Conservation (phyloP, 2,797 vertebrate genomes). For the Simalia tracyae region DNA sequence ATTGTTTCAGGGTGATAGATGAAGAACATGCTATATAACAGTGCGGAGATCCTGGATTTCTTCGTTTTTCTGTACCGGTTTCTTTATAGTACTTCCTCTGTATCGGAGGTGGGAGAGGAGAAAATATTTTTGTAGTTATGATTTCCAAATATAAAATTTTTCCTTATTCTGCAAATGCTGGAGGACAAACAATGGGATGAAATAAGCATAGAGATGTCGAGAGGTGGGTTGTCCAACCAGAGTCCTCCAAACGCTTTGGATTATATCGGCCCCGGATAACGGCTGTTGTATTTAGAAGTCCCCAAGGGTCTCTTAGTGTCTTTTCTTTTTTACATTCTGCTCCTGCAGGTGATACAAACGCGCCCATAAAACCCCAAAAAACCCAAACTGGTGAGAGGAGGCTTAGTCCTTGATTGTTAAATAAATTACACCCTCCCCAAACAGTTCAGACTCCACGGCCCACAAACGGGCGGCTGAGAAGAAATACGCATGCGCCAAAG, state of each 20-base stretch:
- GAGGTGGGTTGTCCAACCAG: neutral
- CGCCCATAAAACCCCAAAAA: neutral
- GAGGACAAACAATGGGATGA: neutral
- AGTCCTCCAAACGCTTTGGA: neutral
- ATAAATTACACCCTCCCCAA: neutral
- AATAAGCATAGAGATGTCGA: neutral
- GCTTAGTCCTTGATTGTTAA: neutral
- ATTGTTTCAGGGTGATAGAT: neutral
- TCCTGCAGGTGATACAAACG: neutral
- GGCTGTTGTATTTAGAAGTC: neutral
- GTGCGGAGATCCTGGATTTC: neutral
- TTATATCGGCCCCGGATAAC: neutral
- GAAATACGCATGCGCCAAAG: neutral
- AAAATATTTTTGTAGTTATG: neutral
- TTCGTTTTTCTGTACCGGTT: neutral
- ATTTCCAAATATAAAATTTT: neutral
- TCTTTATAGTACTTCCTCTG: neutral
- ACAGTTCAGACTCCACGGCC: neutral
- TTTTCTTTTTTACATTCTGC: too few relatives aligned
- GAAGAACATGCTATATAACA: neutral
- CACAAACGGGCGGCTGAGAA: too few relatives aligned
- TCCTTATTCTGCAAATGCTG: neutral
- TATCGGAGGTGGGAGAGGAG: neutral
- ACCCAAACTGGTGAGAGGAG: neutral
- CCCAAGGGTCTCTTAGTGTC: neutral